Conservation (phyloP, 2,113 vertebrate species). For the Misgurnus anguillicaudatus region DNA sequence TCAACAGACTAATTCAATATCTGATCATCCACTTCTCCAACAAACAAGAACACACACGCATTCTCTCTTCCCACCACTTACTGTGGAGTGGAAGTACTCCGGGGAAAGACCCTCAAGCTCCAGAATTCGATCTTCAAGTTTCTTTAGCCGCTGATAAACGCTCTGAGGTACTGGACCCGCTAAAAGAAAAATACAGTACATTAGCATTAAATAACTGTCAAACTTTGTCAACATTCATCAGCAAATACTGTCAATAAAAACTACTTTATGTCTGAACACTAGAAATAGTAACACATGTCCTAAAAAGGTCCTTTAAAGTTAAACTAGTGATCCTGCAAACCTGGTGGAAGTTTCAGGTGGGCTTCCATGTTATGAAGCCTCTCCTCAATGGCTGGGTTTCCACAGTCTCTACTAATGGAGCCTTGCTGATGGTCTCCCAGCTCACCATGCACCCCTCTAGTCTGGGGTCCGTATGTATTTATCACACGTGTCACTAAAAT, state of each 20-base stretch:
- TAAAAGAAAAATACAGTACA: conserved; percentile 56
- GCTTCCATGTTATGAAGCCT: conserved; percentile 92
- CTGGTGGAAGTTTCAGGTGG: conserved; percentile 88
- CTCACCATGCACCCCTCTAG: conserved; percentile 75
- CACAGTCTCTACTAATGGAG: conserved; percentile 76
- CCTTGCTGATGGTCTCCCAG: conserved; percentile 75
- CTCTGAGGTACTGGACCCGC: conserved; percentile 90
- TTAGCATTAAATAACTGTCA: not conserved
- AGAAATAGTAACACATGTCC: not conserved
- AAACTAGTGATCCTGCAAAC: conserved; percentile 62
- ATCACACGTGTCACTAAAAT: conserved; percentile 89
- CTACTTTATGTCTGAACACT: too few relatives aligned
- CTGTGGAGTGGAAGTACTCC: conserved; percentile 93
- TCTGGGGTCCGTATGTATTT: conserved; percentile 95
- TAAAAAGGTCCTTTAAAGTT: not conserved
- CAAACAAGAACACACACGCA: conserved; percentile 45
- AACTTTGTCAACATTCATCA: not conserved
- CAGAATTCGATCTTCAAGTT: conserved; percentile 94
- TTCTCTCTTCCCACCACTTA: conserved; percentile 72
- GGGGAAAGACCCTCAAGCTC: conserved; percentile 97
- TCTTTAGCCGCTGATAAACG: conserved; percentile 95
- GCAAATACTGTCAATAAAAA: not conserved
- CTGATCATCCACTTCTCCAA: conserved; percentile 23
- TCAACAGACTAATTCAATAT: conserved; percentile 51
- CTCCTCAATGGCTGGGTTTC: conserved; percentile 90